phyloP scores from a whole-genome alignment of 2,888 invertebrate genomes.

The Ophonus ardosiacus region DNA sequence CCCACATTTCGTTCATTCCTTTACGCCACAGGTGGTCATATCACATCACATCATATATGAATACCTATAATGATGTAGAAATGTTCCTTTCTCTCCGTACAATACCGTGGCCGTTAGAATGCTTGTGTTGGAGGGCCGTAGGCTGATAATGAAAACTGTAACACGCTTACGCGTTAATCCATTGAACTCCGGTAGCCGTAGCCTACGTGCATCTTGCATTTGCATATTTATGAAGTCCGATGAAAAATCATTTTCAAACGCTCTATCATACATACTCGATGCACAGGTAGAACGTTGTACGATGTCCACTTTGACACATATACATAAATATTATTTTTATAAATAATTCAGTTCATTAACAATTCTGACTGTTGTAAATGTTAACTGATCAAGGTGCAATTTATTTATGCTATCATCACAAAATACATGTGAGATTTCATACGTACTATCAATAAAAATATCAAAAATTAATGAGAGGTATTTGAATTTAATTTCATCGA shows the following conservation, averaged over 20 bases:
- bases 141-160: conserved; percentile 31
- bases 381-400: not conserved
- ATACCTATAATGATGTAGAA: not conserved
- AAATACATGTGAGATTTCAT: no score
- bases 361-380: not conserved
- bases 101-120: not conserved
- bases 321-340: conserved; percentile 14
- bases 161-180: conserved; percentile 30
- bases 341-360: conserved; percentile 10
- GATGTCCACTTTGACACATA: not conserved
- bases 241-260: conserved; percentile 4
- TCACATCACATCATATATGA: not conserved
- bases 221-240: conserved; percentile 17
- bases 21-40: not conserved
- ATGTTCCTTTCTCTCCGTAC: not conserved
- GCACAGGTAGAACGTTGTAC: not conserved
- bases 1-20: not conserved
- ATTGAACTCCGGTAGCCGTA: not conserved
- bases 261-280: not conserved
- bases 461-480: no score
- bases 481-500: no score
- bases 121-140: not conserved
- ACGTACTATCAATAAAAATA: no score
- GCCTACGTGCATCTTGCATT: conserved; percentile 13
- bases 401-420: not conserved